Conservation (phyloP, 2,113 vertebrate species). For the Sinocyclocheilus maitianheensis region DNA sequence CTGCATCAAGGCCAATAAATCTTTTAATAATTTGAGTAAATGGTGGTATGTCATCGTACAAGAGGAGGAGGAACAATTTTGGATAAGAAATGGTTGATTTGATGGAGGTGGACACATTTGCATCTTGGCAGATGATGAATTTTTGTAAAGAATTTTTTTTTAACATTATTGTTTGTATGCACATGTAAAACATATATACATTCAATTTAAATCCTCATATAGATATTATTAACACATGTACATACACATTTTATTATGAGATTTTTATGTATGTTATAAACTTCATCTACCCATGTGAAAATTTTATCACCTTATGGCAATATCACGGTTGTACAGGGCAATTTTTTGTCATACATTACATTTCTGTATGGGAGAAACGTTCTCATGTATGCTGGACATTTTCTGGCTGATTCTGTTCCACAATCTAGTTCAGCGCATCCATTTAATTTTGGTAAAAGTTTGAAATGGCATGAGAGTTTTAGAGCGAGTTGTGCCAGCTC, state of each 20-base stretch:
- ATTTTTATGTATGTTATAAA: no score
- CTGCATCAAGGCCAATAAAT: constrained; percentile 74
- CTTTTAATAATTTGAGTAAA: constrained; percentile 58
- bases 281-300: no score
- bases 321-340: no score
- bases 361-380: background rate
- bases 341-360: no score
- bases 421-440: background rate
- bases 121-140: background rate
- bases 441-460: background rate
- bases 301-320: no score
- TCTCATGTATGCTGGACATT: background rate
- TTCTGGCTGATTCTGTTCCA: background rate
- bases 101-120: background rate
- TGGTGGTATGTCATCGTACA: constrained; percentile 28
- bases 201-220: no score
- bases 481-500: constrained; percentile 64
- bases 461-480: background rate
- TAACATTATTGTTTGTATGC: background rate
- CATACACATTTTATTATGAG: no score
- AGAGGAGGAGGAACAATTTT: background rate
- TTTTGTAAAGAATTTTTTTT: background rate
- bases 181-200: background rate
- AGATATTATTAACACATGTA: no score
- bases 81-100: background rate